Base-by-base conservation (phyloP, 2,797 vertebrate genomes). In the Coregonus suidteri region DNA sequence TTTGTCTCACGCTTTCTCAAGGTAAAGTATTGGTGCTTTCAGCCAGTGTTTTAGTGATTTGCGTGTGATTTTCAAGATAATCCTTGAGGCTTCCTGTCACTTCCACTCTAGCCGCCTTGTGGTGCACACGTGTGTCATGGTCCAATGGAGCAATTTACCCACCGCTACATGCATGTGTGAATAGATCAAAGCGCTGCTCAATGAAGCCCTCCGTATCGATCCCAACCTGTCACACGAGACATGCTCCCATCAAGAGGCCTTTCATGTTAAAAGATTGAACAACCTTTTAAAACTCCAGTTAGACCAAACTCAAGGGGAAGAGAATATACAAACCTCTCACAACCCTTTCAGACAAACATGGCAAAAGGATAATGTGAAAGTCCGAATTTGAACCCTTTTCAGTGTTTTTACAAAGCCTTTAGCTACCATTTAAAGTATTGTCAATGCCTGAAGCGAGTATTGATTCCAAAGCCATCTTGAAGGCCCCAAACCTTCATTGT, bases 391-490 rank as follows among this genome's bases (percentile, higher is more conserved):
- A 84, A 86, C 86, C 53, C 84, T 84, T 88, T 88, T 85, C 79
- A 77, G 79, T 87, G 77, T 88, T 89, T 88, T 86, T 85, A 84
- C 84, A 81, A 89, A 83, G 86, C 87, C 84, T 87, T 90, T 88
- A 91, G 89, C 87, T 84, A 86, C 87, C 88, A 88, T 93, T 92
- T 90, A 90, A 92, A 93, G 86, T 80, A 77, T 76, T 88, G 90
- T 91, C 91, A 80, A 92, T 92, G 87, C 82, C 82, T 88, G 86
- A 85, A 86, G 89, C 74, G 0, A 73, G 78, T 83, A 92, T 90
- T 37, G 91, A 92, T 89, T 80, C 73, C 77, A 65, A 65, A 65
- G n/a, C 16, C 73, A 6, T 74, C 25, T 31, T 25, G 13, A 31
- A 51, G 69, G 14, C n/a, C 35, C 65, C 15, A 6, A 18, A 30